These are phyloP conservation scores for Lasioglossum zephyrum DNA, from an alignment of 2,888 invertebrate genomes.

Conservation along the genomic window DNA sequence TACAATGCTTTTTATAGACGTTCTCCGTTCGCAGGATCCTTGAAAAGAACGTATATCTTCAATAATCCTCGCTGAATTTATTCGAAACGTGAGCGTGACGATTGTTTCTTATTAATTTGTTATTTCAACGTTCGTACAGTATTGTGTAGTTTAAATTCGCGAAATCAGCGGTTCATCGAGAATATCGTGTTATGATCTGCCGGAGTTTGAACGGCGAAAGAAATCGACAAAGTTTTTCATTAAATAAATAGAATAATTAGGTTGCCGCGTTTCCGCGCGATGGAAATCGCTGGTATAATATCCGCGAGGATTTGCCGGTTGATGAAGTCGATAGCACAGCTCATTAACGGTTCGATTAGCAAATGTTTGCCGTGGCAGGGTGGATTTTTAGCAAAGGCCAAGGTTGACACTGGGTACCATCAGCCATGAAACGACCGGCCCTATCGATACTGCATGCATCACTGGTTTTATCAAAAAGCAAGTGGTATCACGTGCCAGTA, in stretches of 20 bases:
- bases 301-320: not conserved
- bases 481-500: slow-evolving; percentile 12
- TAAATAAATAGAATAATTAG: not conserved
- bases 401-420: slow-evolving; percentile 36
- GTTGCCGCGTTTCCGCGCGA: not conserved
- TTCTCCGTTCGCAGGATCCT: too few relatives aligned
- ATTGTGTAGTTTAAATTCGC: not conserved
- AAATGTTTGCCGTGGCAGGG: slow-evolving; percentile 5
- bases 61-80: too few relatives aligned
- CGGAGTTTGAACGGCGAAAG: not conserved
- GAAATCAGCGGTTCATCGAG: not conserved
- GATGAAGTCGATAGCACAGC: not conserved
- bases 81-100: not conserved
- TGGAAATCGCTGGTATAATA: not conserved
- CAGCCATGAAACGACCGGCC: not conserved
- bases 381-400: slow-evolving; percentile 21
- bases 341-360: not conserved
- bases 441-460: slow-evolving; percentile 42
- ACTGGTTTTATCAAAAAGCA: slow-evolving; percentile 44
- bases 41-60: too few relatives aligned
- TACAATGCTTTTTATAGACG: too few relatives aligned
- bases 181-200: not conserved
- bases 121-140: not conserved
- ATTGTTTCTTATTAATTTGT: not conserved
- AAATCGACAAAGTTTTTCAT: not conserved